Percentiles rank a stretch among this genome's conserved stretches.
Evolutionary conservation across 2,888 invertebrate genomes (phyloP).

Genomic region (Meiosimyza platycephala): DNA sequence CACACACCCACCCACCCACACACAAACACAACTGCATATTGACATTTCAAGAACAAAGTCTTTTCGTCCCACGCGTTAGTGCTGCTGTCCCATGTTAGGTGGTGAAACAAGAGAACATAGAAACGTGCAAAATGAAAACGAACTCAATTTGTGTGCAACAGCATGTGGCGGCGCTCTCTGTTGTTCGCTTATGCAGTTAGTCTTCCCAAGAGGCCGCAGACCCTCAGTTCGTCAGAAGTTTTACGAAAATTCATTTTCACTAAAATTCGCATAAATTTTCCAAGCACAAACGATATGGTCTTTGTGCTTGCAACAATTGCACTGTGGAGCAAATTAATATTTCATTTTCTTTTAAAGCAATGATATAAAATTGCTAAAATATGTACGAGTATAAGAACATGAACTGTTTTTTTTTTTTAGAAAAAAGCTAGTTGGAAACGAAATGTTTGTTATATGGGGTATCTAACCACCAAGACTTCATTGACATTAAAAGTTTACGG

Average conservation of each 20-base stretch:
- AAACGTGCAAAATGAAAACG: slow-evolving; percentile 61
- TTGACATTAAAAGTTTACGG: too few species aligned
- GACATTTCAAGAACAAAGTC: background rate
- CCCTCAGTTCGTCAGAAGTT: slow-evolving; percentile 24
- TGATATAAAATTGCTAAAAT: too few species aligned
- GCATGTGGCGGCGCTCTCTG: slow-evolving; percentile 40
- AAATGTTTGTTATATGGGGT: too few species aligned
- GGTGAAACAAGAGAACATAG: slow-evolving; percentile 47
- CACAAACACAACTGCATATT: background rate
- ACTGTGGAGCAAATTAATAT: slow-evolving; percentile 14
- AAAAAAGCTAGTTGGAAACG: too few species aligned
- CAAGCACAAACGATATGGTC: slow-evolving; percentile 7
- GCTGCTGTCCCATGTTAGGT: background rate
- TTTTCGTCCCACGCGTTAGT: slow-evolving; percentile 5
- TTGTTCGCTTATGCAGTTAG: background rate
- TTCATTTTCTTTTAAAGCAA: too few species aligned
- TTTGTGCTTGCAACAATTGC: slow-evolving; percentile 15
- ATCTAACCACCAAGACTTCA: too few species aligned
- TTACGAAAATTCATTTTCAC: slow-evolving; percentile 29
- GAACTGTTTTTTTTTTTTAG: too few species aligned
- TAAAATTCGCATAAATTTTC: slow-evolving; percentile 30
- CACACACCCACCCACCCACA: background rate
- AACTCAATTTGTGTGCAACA: slow-evolving; percentile 60
- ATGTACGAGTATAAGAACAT: too few species aligned
- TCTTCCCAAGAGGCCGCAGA: slow-evolving; percentile 30